Evolutionary conservation across 2,797 vertebrate species (phyloP), one percentile per base, ranked within the genome.

Genomic region (Triplophysa bombifrons): DNA sequence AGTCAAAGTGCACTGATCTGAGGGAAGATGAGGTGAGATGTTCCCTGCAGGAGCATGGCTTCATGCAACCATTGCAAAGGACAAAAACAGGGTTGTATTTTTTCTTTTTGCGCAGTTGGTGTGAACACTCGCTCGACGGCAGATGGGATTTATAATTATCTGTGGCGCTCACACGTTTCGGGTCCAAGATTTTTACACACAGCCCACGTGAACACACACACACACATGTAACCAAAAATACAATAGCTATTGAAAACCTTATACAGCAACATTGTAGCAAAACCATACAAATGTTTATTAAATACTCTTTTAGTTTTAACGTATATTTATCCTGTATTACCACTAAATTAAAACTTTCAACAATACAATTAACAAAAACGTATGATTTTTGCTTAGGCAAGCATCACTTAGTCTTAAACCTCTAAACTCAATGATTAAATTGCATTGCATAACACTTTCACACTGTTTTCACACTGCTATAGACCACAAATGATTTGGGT

Each of bases 91-190:
- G 27, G 17, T 60, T 69, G 56, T 48, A 6, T 51, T 61, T 48
- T 63, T 50, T 22, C 38, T 77, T 46, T 72, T 38, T 73, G 58
- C 77, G 22, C 58, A 77, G 55, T 77, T 34, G 75, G 66, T 61
- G 56, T 20, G 44, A 34, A 34, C 0, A 12, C 66, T 69, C 14
- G 63, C 63, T 76, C 2, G 11, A 10, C 13, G 27, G 55, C 75
- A 77, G 75, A 70, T 77, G 75, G 75, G 66, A 69, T 73, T 73
- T 56, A 53, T 80, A 65, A 72, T 73, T 80, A 66, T 80, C 70
- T 66, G 34, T 51, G 17, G 20, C 19, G 17, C 77, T 73, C 58
- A 55, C 64, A 72, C 50, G 8, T 73, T 80, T 17, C 9, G 48
- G 25, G 48, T 56, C 79, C 64, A 67, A 51, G 64, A 74, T 41